phyloP scores from a whole-genome alignment of 2,113 vertebrate genomes.

The Prochilodus magdalenae region DNA sequence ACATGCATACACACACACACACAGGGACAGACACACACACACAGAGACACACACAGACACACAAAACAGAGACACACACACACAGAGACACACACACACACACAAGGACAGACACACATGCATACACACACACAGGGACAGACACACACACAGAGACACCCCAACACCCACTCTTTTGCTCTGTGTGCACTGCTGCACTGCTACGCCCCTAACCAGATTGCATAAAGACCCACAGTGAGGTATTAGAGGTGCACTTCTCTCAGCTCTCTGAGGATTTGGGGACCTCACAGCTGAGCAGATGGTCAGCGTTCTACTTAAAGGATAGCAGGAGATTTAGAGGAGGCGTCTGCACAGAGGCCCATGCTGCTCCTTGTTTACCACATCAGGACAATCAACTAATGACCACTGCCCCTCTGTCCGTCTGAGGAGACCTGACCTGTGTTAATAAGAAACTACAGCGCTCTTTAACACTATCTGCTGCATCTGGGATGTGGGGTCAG shows the following conservation, averaged over 20 bases:
- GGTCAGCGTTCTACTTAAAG: conserved; percentile 73
- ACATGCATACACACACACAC: too few species aligned
- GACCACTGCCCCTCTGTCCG: conserved; percentile 13
- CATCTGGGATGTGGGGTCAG: too few species aligned
- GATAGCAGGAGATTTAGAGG: conserved; percentile 68
- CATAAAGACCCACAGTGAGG: conserved; percentile 37
- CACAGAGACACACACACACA: too few species aligned
- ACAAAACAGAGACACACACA: too few species aligned
- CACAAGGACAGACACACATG: too few species aligned
- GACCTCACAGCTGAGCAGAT: conserved; percentile 69
- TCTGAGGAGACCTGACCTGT: background rate
- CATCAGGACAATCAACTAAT: conserved; percentile 56
- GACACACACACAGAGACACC: conserved; percentile 5
- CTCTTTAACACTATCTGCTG: too few species aligned
- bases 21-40: too few species aligned
- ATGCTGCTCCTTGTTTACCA: conserved; percentile 55
- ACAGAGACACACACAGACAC: too few species aligned
- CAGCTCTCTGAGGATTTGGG: conserved; percentile 50
- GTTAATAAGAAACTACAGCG: background rate
- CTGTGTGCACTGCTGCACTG: background rate
- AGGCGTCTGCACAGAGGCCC: conserved; percentile 41
- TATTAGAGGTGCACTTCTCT: conserved; percentile 39
- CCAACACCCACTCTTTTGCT: background rate
- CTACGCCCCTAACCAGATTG: conserved; percentile 33
- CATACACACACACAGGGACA: background rate